These are phyloP conservation scores for Proteles cristata DNA, from an alignment of 2,113 vertebrate genomes.

Conservation along the genomic window DNA sequence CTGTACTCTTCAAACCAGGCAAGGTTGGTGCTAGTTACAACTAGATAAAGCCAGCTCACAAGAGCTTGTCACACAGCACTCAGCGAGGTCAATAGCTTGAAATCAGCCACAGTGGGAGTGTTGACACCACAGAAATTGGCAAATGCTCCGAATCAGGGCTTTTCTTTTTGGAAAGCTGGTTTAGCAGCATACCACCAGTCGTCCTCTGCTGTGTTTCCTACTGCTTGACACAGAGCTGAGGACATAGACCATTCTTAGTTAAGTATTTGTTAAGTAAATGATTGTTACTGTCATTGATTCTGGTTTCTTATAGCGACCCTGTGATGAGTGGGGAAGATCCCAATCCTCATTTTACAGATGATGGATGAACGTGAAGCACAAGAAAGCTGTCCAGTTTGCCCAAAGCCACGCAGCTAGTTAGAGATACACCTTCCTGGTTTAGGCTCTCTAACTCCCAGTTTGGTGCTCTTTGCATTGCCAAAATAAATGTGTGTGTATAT, in stretches of 20 bases:
- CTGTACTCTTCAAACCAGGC: not conserved
- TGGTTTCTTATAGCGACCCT: not conserved
- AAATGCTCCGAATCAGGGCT: not conserved
- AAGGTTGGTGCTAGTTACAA: accelerated
- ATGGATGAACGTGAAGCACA: not conserved
- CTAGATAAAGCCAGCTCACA: not conserved
- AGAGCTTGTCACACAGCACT: not conserved
- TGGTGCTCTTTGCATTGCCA: no score
- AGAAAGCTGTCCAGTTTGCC: not conserved
- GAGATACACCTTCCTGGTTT: not conserved
- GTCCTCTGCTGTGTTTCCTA: not conserved
- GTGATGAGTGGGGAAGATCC: not conserved
- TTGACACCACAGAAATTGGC: not conserved
- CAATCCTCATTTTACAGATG: not conserved
- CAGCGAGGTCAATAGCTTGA: not conserved
- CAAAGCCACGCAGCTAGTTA: not conserved
- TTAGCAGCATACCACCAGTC: not conserved
- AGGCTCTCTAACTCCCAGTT: not conserved
- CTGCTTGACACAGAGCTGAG: not conserved
- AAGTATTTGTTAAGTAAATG: not conserved
- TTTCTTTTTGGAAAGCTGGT: not conserved
- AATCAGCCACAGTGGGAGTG: not conserved
- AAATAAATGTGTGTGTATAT: not conserved
- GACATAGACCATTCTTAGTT: not conserved
- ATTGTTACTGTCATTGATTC: not conserved